A percentile compares a stretch with the other conserved stretches of the same genome.
These are phyloP conservation scores for Acrocephalus arundinaceus DNA, from an alignment of 2,113 vertebrate species.

Conservation along the genomic window DNA sequence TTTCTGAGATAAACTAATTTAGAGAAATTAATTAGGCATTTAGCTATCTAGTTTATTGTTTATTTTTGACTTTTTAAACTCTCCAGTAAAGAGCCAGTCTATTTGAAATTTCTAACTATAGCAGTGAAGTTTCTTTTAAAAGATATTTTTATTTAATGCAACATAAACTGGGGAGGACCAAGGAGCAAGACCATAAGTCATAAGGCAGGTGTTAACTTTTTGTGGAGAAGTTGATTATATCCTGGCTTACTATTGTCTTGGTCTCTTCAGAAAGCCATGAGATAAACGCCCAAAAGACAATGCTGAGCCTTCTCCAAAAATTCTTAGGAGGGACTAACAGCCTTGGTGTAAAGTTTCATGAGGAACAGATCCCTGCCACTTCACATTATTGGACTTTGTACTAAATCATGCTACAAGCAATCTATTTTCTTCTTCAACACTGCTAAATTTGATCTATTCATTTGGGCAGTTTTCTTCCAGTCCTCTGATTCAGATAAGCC, in stretches of 20 bases:
- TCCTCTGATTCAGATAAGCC: neutral
- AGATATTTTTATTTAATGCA: neutral
- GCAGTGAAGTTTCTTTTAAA: neutral
- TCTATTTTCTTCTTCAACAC: neutral
- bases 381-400: neutral
- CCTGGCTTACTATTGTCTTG: rapidly evolving
- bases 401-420: neutral
- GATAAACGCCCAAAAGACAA: neutral
- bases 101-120: neutral
- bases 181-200: neutral
- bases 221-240: neutral
- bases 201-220: neutral
- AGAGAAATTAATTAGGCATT: neutral
- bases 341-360: neutral
- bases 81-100: neutral
- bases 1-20: neutral
- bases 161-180: neutral
- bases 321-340: neutral
- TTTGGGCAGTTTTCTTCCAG: neutral
- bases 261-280: neutral
- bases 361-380: neutral
- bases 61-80: neutral
- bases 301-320: neutral
- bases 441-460: neutral
- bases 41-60: neutral